Base-by-base conservation (phyloP, 1,140 invertebrate genomes). In the Helicoverpa armigera region DNA sequence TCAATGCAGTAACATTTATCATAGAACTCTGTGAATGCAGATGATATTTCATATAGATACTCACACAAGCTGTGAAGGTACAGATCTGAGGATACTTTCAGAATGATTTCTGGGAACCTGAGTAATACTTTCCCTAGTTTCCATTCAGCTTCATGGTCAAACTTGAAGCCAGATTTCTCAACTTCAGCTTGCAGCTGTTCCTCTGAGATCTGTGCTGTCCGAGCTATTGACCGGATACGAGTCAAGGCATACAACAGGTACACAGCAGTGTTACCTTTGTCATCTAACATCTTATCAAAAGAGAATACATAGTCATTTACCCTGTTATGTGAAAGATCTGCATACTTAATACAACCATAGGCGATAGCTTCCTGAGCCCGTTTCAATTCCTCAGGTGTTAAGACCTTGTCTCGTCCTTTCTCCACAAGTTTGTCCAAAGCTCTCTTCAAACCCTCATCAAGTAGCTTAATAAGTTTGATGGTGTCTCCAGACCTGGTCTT, bases 281-380 rank as follows among this genome's bases (percentile, higher is more conserved):
- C 99, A 88, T 99, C 99, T 50, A 99, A 95, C 99, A 99, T 99
- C 96, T 98, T 99, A 90, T 99, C 99, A 95, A 99, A 99, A 0
- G 99, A 99, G 95, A 99, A 99, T 10, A 99, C 96, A 90, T 99
- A 99, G 91, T 99, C 99, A 91, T 98, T 97, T 75, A 96, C 97
- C 76, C 99, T 96, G 92, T 99, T 99, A 87, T 99, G 98, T 12
- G 97, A 98, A 23, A 99, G 95, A 96, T 99, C 99, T 4, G 99
- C 98, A 94, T 99, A 99, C 94, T 99, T 99, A 63, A 99, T 99
- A 88, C 99, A 99, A 3, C 99, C 99, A 94, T 99, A 99, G 0
- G 99, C 99, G 0, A 99, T 97, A 1, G 99, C 97, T 95, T 98
- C 97, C 92, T 98, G 97, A 1, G 99, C 99, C 60, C 95, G 92